Percentiles rank a stretch among this genome's conserved stretches.
These are phyloP conservation scores for Vidua macroura DNA, from an alignment of 2,113 vertebrate species.

Conservation along the genomic window DNA sequence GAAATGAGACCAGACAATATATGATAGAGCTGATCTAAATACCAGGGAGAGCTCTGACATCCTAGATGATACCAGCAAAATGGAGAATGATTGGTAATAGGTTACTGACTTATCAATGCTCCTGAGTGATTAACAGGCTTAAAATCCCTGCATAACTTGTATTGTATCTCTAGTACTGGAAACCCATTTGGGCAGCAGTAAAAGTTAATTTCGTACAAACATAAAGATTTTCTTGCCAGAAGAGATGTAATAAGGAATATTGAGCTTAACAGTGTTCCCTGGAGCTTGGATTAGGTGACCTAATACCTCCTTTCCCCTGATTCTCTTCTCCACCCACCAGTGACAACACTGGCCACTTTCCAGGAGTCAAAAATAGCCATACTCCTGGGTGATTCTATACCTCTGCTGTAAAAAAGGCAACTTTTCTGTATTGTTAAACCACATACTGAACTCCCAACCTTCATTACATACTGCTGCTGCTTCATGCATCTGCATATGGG, in stretches of 20 bases:
- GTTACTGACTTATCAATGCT: background rate
- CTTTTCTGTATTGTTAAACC: background rate
- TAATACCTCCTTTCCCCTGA: slow-evolving; percentile 26
- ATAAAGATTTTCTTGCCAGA: background rate
- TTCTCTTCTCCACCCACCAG: slow-evolving; percentile 3
- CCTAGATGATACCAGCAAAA: background rate
- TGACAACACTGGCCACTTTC: background rate
- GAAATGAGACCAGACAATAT: background rate
- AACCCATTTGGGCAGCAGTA: background rate
- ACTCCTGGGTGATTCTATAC: background rate
- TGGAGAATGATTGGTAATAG: too few relatives aligned
- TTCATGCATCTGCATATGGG: background rate
- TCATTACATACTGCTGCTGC: background rate
- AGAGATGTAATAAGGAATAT: background rate
- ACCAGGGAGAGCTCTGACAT: background rate
- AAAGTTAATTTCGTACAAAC: background rate
- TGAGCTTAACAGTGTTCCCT: background rate
- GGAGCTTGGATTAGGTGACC: slow-evolving; percentile 17
- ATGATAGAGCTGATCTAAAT: background rate
- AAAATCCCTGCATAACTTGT: background rate
- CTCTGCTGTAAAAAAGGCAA: background rate
- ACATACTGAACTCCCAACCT: background rate
- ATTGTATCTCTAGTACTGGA: background rate
- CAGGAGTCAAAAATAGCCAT: slow-evolving; percentile 7
- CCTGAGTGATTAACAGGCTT: background rate